Base-by-base conservation (phyloP, 1,140 invertebrate species). In the Scaptodrosophila lebanonensis region DNA sequence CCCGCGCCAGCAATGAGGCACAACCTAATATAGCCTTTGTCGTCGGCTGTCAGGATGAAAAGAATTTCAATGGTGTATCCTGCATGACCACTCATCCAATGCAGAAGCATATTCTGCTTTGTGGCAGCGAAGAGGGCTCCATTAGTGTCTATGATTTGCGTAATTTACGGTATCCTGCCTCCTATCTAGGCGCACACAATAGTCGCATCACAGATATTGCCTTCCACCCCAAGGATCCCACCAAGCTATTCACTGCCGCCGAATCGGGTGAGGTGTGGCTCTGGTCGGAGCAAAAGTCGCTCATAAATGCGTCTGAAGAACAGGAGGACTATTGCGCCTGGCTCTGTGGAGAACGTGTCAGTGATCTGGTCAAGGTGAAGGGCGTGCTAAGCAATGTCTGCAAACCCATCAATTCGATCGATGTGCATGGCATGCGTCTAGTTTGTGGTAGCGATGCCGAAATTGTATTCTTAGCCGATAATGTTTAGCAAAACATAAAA, bases 101-200 rank as follows among this genome's bases (percentile, higher is more conserved):
- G 35, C 95, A 97, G 83, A 91, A 91, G 5, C 94, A 97, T 71
- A 91, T 96, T 18, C 63, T 87, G 6, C 89, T 95, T 1, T 92
- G 94, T 16, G 95, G 95, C 32, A 93, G 93, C 71, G 94, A 96
- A 67, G 94, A 95, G 71, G 90, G 91, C 1, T 91, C 92, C 15
- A 87, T 96, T 13, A 94, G 94, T n/a, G 91, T 96, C 1, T 98
- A 95, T 95, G 95, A 97, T 88, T 87, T 97, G 51, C 88, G 95
- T 18, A 91, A 95, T 59, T 93, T 94, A 20, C 91, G 91, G 2
- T 94, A 92, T 73, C 95, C 95, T 1, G 91, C 94, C 30, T 94
- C 93, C 1, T 88, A 95, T 52, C 87, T 96, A 1, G 93, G 91
- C 63, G 95, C 93, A 8, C 95, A 97, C 83, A 88, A 90, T 0